phyloP scores from a whole-genome alignment of 2,113 vertebrate species.

The Nerophis lumbriciformis region DNA sequence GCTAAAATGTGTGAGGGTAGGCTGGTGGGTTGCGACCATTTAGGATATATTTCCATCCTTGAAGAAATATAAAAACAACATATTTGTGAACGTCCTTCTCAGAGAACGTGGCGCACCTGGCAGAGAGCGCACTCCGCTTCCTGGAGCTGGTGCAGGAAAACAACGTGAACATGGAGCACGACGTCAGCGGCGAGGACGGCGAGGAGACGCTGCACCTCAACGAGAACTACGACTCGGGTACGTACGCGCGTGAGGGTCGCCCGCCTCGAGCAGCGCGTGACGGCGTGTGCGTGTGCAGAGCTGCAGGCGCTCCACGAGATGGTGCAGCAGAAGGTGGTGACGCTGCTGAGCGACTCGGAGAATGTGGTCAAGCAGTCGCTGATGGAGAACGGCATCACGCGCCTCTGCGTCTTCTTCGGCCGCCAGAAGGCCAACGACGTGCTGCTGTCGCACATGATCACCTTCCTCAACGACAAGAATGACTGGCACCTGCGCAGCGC shows the following conservation, averaged over 20 bases:
- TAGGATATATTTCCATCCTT: no score
- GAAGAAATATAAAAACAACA: no score
- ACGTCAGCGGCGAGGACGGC: conserved; percentile 82
- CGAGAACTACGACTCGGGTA: conserved; percentile 96
- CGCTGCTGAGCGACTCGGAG: conserved; percentile 92
- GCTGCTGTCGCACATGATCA: conserved; percentile 97
- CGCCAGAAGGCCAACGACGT: conserved; percentile 97
- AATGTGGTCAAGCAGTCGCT: conserved; percentile 97
- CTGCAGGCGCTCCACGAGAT: conserved; percentile 96
- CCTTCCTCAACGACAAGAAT: conserved; percentile 97
- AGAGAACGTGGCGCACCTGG: conserved; percentile 96
- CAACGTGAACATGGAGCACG: conserved; percentile 89
- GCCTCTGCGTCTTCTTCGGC: conserved; percentile 96
- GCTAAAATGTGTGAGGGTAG: no score
- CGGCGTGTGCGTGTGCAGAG: conserved; percentile 67
- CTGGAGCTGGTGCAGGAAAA: conserved; percentile 94
- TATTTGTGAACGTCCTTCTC: neutral
- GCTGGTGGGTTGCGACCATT: no score
- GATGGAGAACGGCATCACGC: conserved; percentile 97
- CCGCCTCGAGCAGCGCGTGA: neutral
- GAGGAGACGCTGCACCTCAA: conserved; percentile 86
- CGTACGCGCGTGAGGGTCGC: neutral
- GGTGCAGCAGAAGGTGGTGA: conserved; percentile 99
- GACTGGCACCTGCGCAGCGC: conserved; percentile 98
- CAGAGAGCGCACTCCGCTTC: conserved; percentile 94